Conservation (phyloP, 2,797 vertebrate genomes). For the Toxotes lorentzi region DNA sequence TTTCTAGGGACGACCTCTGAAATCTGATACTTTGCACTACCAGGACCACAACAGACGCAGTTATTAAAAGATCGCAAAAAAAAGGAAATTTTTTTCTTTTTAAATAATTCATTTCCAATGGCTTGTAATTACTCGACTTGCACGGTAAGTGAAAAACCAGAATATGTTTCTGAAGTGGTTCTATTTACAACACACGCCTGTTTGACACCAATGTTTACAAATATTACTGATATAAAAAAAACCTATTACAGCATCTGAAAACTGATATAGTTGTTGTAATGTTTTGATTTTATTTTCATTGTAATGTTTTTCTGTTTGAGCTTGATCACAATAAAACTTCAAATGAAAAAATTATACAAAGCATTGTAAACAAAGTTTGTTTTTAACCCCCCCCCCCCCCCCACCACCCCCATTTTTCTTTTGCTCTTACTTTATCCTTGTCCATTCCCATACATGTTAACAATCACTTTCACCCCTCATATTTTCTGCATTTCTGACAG, state of each 20-base stretch:
- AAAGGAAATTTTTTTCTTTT: background rate
- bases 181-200: background rate
- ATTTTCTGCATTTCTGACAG: slow-evolving; percentile 32
- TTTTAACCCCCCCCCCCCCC: background rate
- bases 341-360: background rate
- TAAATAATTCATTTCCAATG: background rate
- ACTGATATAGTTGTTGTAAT: background rate
- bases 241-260: background rate
- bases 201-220: background rate
- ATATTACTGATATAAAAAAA: background rate
- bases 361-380: too few species aligned
- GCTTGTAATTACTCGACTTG: background rate
- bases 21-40: slow-evolving; percentile 22
- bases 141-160: background rate
- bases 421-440: background rate
- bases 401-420: too few species aligned
- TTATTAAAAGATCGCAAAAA: background rate
- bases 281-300: background rate
- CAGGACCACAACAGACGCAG: background rate
- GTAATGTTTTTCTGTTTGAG: background rate
- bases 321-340: background rate
- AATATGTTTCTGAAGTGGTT: background rate
- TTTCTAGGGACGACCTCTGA: slow-evolving; percentile 41
- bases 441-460: background rate
- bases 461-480: slow-evolving; percentile 16